Evolutionary conservation across 53 echinoderm and acorn worm genomes (phyloP).

Genomic region (Arbacia lixula): DNA sequence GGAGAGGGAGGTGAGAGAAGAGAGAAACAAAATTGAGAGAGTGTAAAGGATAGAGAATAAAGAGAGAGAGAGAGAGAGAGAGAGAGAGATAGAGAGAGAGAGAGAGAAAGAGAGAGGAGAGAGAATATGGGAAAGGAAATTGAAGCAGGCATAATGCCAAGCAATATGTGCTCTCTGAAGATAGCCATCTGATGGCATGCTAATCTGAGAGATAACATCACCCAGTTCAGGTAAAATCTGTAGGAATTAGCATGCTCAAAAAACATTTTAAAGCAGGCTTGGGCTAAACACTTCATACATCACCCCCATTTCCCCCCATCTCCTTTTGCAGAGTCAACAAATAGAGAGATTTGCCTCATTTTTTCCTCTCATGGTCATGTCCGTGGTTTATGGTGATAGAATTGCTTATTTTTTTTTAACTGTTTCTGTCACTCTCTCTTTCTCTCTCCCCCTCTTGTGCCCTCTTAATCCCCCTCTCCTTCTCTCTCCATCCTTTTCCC

Average conservation of each 20-base stretch:
- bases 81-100: not conserved
- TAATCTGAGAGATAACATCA: constrained; percentile 54
- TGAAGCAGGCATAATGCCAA: not conserved
- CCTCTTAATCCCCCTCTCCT: too few species aligned
- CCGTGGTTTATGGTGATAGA: not conserved
- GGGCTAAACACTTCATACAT: constrained; percentile 27
- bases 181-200: constrained; percentile 47
- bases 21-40: not conserved
- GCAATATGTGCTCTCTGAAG: constrained; percentile 17
- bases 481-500: too few species aligned
- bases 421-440: too few species aligned
- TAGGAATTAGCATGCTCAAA: constrained; percentile 20
- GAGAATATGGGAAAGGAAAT: not conserved
- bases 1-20: not conserved
- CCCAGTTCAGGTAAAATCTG: constrained; percentile 24
- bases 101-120: not conserved
- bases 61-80: not conserved
- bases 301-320: constrained; percentile 9
- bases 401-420: constrained; percentile 43
- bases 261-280: constrained; percentile 15
- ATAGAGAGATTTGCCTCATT: not conserved
- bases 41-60: not conserved
- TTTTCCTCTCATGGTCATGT: not conserved
- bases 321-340: constrained; percentile 21
- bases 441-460: too few species aligned